These are phyloP conservation scores for Asarcornis scutulata DNA, from an alignment of 2,113 vertebrate species.

Conservation along the genomic window DNA sequence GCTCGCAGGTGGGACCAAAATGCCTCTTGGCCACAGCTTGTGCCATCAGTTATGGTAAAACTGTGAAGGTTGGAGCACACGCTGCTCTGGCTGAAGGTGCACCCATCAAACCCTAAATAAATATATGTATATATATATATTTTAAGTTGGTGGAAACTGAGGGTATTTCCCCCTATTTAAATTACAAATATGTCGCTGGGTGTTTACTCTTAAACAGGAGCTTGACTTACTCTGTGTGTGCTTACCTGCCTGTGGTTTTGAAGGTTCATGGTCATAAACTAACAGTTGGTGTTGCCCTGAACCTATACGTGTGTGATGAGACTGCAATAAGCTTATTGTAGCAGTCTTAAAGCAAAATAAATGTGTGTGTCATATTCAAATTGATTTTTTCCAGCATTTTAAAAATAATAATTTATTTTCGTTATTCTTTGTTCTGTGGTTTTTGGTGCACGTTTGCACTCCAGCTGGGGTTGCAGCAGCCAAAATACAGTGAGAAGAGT, in stretches of 20 bases:
- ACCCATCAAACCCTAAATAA: not conserved
- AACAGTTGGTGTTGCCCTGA: not conserved
- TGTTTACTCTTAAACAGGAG: not conserved
- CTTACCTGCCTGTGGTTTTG: not conserved
- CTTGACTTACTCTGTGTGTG: not conserved
- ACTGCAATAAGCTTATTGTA: not conserved
- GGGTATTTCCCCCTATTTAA: not conserved
- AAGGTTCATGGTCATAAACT: not conserved
- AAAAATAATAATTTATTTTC: not conserved
- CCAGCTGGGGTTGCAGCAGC: not conserved
- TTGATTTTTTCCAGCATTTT: not conserved
- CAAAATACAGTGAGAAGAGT: not conserved
- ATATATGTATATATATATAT: not conserved
- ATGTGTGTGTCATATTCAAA: not conserved
- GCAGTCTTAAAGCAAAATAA: not conserved
- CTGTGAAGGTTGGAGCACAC: not conserved
- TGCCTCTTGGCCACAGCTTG: not conserved
- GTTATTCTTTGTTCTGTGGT: not conserved
- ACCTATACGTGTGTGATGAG: not conserved
- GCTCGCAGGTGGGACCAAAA: not conserved
- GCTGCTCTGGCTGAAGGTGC: not conserved
- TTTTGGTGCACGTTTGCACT: not conserved
- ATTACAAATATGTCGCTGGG: not conserved
- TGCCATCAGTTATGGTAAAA: not conserved
- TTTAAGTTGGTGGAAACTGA: not conserved